These are phyloP conservation scores for Protobothrops flavoviridis DNA, from an alignment of 2,113 vertebrate genomes.

Conservation along the genomic window DNA sequence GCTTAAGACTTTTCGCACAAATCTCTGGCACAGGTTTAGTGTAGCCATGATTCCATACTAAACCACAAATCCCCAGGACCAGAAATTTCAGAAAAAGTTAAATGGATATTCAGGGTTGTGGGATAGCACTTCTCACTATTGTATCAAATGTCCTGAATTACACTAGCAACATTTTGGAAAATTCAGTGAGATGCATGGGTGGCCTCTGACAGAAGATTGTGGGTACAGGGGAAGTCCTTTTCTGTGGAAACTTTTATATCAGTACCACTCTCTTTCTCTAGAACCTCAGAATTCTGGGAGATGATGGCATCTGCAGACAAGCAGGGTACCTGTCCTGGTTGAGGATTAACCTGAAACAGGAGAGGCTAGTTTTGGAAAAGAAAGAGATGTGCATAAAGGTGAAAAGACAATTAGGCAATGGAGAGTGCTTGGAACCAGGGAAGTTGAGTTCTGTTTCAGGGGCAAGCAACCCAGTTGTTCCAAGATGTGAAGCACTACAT, in stretches of 20 bases:
- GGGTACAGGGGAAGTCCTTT: not conserved
- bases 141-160: not conserved
- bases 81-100: not conserved
- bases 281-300: not conserved
- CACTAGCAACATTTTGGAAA: not conserved
- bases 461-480: not conserved
- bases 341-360: not conserved
- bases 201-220: not conserved
- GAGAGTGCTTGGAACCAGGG: not conserved
- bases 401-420: not conserved
- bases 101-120: not conserved
- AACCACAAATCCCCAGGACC: not conserved
- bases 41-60: not conserved
- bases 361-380: not conserved
- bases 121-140: not conserved
- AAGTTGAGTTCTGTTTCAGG: not conserved
- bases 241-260: not conserved
- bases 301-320: not conserved
- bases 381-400: not conserved
- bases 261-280: not conserved
- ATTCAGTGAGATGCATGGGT: not conserved
- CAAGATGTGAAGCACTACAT: not conserved
- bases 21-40: not conserved
- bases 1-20: not conserved
- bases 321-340: not conserved